Base-by-base conservation (phyloP, 2,888 invertebrate genomes). In the Lasioglossum malachurum region DNA sequence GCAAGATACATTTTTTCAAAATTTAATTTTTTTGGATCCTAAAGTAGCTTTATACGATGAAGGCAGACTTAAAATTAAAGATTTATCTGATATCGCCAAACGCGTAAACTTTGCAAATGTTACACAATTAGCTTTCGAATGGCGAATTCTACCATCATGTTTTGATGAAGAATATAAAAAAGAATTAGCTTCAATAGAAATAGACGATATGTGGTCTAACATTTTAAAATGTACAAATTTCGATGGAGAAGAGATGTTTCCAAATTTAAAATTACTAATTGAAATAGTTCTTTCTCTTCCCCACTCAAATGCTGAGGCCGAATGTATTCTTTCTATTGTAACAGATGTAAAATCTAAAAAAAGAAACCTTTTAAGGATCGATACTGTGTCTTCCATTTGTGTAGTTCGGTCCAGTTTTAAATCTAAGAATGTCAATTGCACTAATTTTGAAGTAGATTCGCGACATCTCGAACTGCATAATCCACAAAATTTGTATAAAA, bases 281-380 rank as follows among this genome's bases (percentile, higher is more conserved):
- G 19, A 53, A 53, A 23, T 23, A 60, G 60, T 60, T 60, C n/a
- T 60, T 1, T n/a, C 60, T n/a, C 27, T 27, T n/a, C 60, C 60
- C 23, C 60, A 60, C n/a, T 27, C 60, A 38, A 38, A 38, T 38
- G 38, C 38, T 38, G 38, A 38, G 38, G 38, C 38, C 38, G 38
- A 38, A 38, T 10, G 49, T 41, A 38, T 80, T 23, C 75, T 80
- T 80, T 80, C 75, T 41, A 80, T 80, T 38, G 67, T 80, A 19
- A 80, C 67, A 19, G 53, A 80, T 80, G 75, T 80, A 19, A 80
- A 80, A 41, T 49, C 49, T 75, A 80, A 69, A 69, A 67, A 79
- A n/a, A 72, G 23, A 7, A 53, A 72, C 71, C 5, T 38, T 38
- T 1, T 10, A 7, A 1, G 10, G 10, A 10, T 7, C 41, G 41